Evolutionary conservation across 2,113 vertebrate species (phyloP).

Genomic region (Trogon melanurus): DNA sequence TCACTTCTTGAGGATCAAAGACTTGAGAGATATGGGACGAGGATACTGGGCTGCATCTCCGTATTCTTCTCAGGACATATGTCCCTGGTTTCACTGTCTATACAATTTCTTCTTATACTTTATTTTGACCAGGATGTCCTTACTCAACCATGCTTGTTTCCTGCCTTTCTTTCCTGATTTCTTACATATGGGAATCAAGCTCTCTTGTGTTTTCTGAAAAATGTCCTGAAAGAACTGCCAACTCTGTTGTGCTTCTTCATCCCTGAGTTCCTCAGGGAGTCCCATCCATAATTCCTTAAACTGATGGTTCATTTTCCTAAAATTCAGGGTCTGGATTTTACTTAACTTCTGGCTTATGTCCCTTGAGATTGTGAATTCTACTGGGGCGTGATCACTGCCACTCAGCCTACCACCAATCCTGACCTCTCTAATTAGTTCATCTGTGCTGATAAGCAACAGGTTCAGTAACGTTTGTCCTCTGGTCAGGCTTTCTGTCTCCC

Average conservation of each 20-base stretch:
- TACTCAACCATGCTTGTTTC: not conserved
- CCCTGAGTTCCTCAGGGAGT: not conserved
- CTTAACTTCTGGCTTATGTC: not conserved
- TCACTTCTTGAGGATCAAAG: not conserved
- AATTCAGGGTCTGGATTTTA: not conserved
- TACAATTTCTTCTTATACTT: not conserved
- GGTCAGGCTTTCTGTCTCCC: not conserved
- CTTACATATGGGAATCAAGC: not conserved
- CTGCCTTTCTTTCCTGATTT: not conserved
- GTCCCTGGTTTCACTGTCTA: not conserved
- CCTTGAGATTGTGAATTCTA: not conserved
- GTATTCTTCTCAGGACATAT: not conserved
- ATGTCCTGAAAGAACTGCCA: not conserved
- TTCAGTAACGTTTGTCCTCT: not conserved
- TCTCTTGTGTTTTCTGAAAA: not conserved
- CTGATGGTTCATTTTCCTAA: not conserved
- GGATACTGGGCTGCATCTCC: not conserved
- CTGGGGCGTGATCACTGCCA: not conserved
- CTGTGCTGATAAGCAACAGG: not conserved
- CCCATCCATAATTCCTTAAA: not conserved
- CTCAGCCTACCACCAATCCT: not conserved
- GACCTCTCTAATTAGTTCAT: not conserved
- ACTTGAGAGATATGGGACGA: not conserved
- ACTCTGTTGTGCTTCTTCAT: not conserved
- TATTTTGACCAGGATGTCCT: not conserved